Evolutionary conservation across 1,140 invertebrate species (phyloP).

Genomic region (Neodiprion pinetum): DNA sequence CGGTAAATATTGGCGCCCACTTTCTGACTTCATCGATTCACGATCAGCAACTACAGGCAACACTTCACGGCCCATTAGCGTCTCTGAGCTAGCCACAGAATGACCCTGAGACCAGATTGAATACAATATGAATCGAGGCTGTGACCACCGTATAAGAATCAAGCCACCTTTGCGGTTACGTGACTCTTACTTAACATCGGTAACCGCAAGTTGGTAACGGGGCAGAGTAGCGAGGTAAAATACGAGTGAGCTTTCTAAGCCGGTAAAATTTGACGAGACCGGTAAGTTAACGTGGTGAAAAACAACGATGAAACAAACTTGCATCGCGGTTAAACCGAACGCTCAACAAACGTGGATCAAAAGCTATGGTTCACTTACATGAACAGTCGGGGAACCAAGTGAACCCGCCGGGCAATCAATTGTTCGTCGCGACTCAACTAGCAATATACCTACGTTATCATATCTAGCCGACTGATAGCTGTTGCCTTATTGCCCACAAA

Average conservation of each 20-base stretch:
- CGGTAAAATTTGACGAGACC: too few species aligned
- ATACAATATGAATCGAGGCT: not conserved
- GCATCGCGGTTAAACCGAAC: too few species aligned
- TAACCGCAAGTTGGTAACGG: too few species aligned
- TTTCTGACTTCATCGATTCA: not conserved
- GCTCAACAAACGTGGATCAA: not conserved
- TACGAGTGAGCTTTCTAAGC: too few species aligned
- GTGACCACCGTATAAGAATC: not conserved
- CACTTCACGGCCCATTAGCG: not conserved
- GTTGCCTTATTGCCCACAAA: too few species aligned
- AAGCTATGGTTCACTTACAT: not conserved
- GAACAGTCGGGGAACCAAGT: not conserved
- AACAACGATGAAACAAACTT: too few species aligned
- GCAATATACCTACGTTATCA: not conserved
- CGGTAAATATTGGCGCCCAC: not conserved
- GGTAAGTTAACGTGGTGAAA: too few species aligned
- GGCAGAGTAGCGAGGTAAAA: too few species aligned
- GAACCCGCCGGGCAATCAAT: not conserved
- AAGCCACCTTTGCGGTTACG: not conserved
- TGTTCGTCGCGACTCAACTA: not conserved
- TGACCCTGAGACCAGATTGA: constrained; percentile 1
- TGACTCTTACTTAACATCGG: too few species aligned
- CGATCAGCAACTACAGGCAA: not conserved
- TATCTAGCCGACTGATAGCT: not conserved
- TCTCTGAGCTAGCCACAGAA: not conserved